These are phyloP conservation scores for Xanthia togata DNA, from an alignment of 2,888 invertebrate genomes.

Conservation along the genomic window DNA sequence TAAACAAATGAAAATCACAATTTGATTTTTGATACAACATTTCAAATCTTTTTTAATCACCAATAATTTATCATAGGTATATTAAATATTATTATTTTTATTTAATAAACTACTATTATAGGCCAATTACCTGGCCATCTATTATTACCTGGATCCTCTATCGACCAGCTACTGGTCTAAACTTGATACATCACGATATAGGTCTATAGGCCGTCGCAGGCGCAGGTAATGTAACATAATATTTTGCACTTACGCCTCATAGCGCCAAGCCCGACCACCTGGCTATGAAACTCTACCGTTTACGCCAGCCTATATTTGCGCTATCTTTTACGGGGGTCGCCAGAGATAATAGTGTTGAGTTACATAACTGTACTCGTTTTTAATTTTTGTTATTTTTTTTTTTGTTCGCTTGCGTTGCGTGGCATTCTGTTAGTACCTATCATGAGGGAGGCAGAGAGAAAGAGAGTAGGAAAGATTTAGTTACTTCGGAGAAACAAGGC, in stretches of 20 bases:
- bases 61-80: not conserved
- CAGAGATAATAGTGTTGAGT: slow-evolving; percentile 47
- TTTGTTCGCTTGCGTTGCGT: not conserved
- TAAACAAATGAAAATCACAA: not conserved
- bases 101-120: not conserved
- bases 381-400: not conserved
- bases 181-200: slow-evolving; percentile 51
- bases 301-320: slow-evolving; percentile 60
- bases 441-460: not conserved
- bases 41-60: not conserved
- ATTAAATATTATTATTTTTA: no score
- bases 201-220: slow-evolving; percentile 57
- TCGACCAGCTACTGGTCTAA: slow-evolving; percentile 52
- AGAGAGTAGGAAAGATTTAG: not conserved
- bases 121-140: not conserved
- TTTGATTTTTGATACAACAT: not conserved
- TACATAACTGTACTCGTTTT: slow-evolving; percentile 30
- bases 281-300: slow-evolving; percentile 61
- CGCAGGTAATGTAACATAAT: slow-evolving; percentile 64
- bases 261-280: slow-evolving; percentile 55
- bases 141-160: slow-evolving; percentile 1
- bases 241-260: slow-evolving; percentile 57
- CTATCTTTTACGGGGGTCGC: slow-evolving; percentile 61
- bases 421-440: no score
- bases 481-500: no score